phyloP scores from a whole-genome alignment of 2,797 vertebrate species.

The Enteromius anoplus region DNA sequence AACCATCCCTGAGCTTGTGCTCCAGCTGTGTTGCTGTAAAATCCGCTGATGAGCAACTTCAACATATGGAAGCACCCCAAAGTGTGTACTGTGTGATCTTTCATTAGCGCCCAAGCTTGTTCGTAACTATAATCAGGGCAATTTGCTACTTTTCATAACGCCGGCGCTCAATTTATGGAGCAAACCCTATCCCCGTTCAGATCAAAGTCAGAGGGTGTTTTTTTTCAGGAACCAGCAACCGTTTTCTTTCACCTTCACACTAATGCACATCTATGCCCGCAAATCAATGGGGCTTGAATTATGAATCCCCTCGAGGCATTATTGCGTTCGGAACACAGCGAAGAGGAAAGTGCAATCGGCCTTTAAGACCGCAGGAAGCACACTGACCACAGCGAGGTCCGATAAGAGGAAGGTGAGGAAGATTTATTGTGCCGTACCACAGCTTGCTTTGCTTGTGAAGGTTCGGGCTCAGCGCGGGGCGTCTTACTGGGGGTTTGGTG shows the following conservation, averaged over 20 bases:
- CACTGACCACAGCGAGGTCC: slow-evolving; percentile 37
- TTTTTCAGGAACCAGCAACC: slow-evolving; percentile 41
- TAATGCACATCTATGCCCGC: slow-evolving; percentile 74
- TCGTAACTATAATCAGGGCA: slow-evolving; percentile 15
- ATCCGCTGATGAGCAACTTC: slow-evolving; percentile 48
- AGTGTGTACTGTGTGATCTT: slow-evolving; percentile 42
- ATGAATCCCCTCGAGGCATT: slow-evolving; percentile 66
- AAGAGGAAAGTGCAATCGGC: slow-evolving; percentile 49
- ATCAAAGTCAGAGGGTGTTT: slow-evolving; percentile 4
- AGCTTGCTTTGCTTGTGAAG: slow-evolving; percentile 26
- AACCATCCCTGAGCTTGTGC: slow-evolving; percentile 33
- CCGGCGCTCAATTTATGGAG: background rate
- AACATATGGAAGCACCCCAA: slow-evolving; percentile 43
- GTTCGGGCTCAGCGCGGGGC: background rate
- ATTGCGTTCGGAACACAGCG: slow-evolving; percentile 53
- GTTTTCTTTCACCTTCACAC: slow-evolving; percentile 61
- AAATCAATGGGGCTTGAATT: slow-evolving; percentile 74
- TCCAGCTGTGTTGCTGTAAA: slow-evolving; percentile 34
- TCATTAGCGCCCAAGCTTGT: slow-evolving; percentile 46
- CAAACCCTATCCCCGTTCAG: background rate
- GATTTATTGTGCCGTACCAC: slow-evolving; percentile 12
- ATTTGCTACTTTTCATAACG: slow-evolving; percentile 4
- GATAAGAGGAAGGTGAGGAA: slow-evolving; percentile 45
- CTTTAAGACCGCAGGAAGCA: slow-evolving; percentile 49
- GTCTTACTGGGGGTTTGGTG: background rate